Base-by-base conservation (phyloP, 2,888 invertebrate species). In the Tuta absoluta region DNA sequence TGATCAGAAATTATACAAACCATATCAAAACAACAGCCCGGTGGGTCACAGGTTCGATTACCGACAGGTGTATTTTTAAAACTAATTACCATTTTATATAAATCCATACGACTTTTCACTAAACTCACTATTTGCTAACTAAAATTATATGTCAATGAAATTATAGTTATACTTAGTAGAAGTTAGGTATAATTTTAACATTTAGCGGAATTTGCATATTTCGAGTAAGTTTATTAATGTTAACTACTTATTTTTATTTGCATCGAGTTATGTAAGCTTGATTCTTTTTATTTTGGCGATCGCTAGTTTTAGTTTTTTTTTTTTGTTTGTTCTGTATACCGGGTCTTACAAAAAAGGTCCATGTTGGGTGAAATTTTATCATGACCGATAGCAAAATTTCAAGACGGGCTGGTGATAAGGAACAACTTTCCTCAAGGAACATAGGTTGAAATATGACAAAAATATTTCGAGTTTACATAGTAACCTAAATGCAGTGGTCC, bases 91-190 rank as follows among this genome's bases (percentile, higher is more conserved):
- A 53, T 53, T 53, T 53, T 53, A 2, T 23, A 12, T 3, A 12
- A 10, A 53, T 53, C 23, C 51, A 53, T 53, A 24, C 51, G 51
- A 14, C 51, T 53, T 23, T 23, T 53, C 51, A 53, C 51, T 53
- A 14, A 10, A 53, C 51, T 23, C 23, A 53, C 51, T 53, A 3
- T 3, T 2, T 14, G 51, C 12, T 45, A 45, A 45, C 45, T 45
- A 45, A 45, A 45, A 45, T n/a, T 45, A 45, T 17, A n/a, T 4
- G 0, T n/a, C 17, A 11, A 45, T n/a, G 4, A 17, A 3, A 45
- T 17, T 45, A 45, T 41, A 41, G 2, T 14, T 4, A 41, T 45
- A n/a, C n/a, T n/a, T n/a, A 45, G 24, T 8, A 12, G 24, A 4
- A 24, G 24, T 53, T 53, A 53, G 23, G 51, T 53, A 45, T 45